Evolutionary conservation across 2,888 invertebrate species (phyloP).

Genomic region (Brachypalpus laphriformis): DNA sequence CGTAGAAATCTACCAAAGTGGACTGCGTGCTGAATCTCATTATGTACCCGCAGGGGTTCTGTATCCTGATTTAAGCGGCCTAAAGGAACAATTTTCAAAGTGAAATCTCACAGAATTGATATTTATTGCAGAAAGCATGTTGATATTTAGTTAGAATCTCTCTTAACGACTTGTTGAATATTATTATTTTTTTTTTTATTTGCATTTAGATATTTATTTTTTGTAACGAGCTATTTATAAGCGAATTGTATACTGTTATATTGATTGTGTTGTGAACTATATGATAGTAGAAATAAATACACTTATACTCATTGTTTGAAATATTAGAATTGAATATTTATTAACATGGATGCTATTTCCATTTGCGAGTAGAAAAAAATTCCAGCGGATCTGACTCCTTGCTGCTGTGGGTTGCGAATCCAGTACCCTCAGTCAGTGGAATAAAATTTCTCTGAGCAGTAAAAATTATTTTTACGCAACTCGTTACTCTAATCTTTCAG

Average conservation of each 20-base stretch:
- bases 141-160: constrained; percentile 15
- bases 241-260: constrained; percentile 28
- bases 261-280: constrained; percentile 43
- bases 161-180: too few species aligned
- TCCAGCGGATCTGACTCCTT: too few species aligned
- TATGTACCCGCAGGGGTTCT: constrained; percentile 79
- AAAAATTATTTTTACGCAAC: too few species aligned
- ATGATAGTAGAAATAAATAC: constrained; percentile 21
- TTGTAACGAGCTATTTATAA: constrained; percentile 39
- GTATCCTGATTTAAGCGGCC: constrained; percentile 80
- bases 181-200: constrained; percentile 26
- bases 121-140: background rate
- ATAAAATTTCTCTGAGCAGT: too few species aligned
- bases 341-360: too few species aligned
- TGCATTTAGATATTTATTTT: constrained; percentile 41
- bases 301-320: constrained; percentile 21
- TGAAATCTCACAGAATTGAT: constrained; percentile 30
- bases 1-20: constrained; percentile 81
- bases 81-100: constrained; percentile 75
- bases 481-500: too few species aligned
- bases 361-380: too few species aligned
- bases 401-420: too few species aligned
- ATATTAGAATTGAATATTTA: background rate
- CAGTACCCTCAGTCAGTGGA: too few species aligned
- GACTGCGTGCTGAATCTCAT: constrained; percentile 77